A percentile compares a stretch with the other conserved stretches of the same genome.
Evolutionary conservation across 2,113 vertebrate species (phyloP).

Genomic region (Triplophysa siluroides): DNA sequence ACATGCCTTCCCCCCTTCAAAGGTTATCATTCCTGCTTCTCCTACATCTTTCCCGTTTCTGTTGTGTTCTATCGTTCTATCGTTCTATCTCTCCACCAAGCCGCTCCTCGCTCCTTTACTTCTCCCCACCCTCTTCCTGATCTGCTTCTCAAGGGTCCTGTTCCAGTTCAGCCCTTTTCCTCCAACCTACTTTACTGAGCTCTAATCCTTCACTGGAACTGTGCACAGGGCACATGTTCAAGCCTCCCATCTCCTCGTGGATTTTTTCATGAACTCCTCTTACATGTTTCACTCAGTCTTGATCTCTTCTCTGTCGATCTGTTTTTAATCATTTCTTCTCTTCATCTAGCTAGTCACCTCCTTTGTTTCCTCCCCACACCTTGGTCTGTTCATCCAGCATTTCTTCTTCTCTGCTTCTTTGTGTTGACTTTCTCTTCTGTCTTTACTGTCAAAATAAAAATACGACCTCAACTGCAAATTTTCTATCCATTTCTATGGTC

Average conservation of each 20-base stretch:
- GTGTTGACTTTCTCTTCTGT: background rate
- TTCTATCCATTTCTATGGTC: too few species aligned
- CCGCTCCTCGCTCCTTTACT: constrained; percentile 58
- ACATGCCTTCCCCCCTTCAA: constrained; percentile 46
- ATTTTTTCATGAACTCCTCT: background rate
- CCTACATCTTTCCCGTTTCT: constrained; percentile 59
- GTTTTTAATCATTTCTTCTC: too few species aligned
- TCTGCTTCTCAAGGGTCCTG: constrained; percentile 77
- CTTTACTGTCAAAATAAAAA: background rate
- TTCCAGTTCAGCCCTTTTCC: constrained; percentile 75
- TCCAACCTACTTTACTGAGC: constrained; percentile 74
- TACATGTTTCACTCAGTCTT: too few species aligned
- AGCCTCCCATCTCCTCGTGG: constrained; percentile 7
- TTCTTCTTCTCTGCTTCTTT: background rate
- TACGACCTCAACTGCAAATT: too few species aligned
- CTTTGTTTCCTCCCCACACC: background rate
- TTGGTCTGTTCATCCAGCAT: background rate
- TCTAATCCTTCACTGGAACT: constrained; percentile 67
- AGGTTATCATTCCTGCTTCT: background rate
- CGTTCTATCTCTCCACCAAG: constrained; percentile 36
- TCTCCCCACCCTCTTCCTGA: constrained; percentile 57
- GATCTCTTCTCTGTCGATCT: constrained; percentile 24
- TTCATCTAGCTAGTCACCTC: background rate
- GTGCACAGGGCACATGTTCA: constrained; percentile 55
- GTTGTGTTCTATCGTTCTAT: constrained; percentile 38